Conservation (phyloP, 2,888 invertebrate genomes). For the Ellobium chinense region DNA sequence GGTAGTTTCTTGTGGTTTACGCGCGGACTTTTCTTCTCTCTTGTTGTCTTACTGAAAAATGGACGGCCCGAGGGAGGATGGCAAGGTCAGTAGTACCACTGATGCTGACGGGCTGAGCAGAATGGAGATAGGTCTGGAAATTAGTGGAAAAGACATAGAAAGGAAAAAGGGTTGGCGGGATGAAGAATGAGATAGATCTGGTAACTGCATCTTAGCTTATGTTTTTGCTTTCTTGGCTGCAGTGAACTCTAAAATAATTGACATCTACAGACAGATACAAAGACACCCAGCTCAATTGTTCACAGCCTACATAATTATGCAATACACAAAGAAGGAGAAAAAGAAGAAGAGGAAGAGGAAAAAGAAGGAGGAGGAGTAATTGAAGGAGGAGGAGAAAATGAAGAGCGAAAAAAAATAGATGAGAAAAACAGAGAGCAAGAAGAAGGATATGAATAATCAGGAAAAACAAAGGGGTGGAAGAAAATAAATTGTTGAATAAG, state of each 20-base stretch:
- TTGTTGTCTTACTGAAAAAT: too few relatives aligned
- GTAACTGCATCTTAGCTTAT: too few relatives aligned
- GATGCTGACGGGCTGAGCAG: too few relatives aligned
- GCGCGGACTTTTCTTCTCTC: too few relatives aligned
- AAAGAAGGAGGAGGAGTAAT: background rate
- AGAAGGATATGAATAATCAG: too few relatives aligned
- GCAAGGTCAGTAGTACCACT: too few relatives aligned
- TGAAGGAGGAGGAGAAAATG: background rate
- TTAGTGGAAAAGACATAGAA: background rate
- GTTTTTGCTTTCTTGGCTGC: too few relatives aligned
- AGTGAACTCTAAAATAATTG: background rate
- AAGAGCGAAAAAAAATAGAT: background rate
- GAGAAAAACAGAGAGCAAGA: background rate
- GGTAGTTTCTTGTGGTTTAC: too few relatives aligned
- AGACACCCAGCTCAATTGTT: background rate
- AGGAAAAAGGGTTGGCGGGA: too few relatives aligned
- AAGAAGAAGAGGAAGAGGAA: background rate
- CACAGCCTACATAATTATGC: background rate
- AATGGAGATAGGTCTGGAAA: background rate
- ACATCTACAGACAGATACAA: background rate
- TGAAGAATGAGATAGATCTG: too few relatives aligned
- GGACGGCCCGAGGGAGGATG: too few relatives aligned
- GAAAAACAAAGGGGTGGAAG: background rate
- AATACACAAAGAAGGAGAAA: background rate
- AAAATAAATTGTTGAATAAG: background rate